Evolutionary conservation across 2,888 invertebrate species (phyloP).

Genomic region (Aphidoletes aphidimyza): DNA sequence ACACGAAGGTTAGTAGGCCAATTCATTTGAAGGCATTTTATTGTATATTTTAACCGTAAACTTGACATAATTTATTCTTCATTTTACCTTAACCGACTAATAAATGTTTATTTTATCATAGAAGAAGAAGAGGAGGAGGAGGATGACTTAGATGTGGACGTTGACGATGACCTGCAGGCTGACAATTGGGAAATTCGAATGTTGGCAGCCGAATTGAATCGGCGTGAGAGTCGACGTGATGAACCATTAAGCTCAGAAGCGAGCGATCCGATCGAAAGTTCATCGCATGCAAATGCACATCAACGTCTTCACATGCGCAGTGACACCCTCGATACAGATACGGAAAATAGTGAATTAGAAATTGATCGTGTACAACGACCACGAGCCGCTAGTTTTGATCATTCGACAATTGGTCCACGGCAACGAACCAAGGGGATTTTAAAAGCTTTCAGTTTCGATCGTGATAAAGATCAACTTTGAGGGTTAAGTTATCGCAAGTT

Average conservation of each 20-base stretch:
- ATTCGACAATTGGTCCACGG: constrained; percentile 63
- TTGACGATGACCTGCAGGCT: constrained; percentile 61
- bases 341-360: constrained; percentile 64
- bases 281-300: constrained; percentile 60
- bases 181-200: constrained; percentile 83
- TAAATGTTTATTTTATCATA: too few species aligned
- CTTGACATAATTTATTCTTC: too few species aligned
- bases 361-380: constrained; percentile 61
- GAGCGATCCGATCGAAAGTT: constrained; percentile 57
- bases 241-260: constrained; percentile 62
- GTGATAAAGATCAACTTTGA: constrained; percentile 67
- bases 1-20: not conserved
- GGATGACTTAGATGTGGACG: constrained; percentile 57
- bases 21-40: too few species aligned
- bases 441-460: constrained; percentile 66
- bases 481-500: constrained; percentile 60
- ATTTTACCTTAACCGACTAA: too few species aligned
- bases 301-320: constrained; percentile 61
- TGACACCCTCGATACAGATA: constrained; percentile 62
- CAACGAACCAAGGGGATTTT: constrained; percentile 61
- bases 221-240: constrained; percentile 67
- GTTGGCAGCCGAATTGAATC: constrained; percentile 79
- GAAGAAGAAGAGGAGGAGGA: constrained; percentile 55
- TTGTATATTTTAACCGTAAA: too few species aligned
- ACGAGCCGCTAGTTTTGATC: constrained; percentile 64